Conservation (phyloP, 53 echinoderm and acorn worm genomes). For the Echinometra lucunter region DNA sequence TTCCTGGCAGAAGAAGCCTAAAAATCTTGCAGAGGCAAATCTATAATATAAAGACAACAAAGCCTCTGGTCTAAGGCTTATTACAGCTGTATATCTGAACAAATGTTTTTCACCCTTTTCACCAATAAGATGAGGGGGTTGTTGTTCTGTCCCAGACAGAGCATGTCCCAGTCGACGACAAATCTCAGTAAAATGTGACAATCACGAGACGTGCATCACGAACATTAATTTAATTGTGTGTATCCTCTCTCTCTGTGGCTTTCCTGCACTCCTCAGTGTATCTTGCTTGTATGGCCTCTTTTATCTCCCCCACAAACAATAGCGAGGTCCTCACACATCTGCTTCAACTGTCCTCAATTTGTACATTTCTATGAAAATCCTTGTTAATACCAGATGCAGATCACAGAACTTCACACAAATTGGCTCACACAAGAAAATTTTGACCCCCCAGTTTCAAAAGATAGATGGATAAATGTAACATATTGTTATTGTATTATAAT, state of each 20-base stretch:
- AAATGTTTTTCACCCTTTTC: background rate
- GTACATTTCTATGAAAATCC: background rate
- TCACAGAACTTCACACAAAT: background rate
- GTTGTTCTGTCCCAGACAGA: background rate
- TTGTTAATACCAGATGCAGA: too few species aligned
- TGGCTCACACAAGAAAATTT: too few species aligned
- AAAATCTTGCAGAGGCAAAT: background rate
- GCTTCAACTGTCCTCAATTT: background rate
- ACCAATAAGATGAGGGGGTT: background rate
- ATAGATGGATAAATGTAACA: background rate
- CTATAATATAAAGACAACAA: background rate
- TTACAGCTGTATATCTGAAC: background rate
- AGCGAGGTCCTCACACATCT: background rate
- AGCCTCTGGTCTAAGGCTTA: background rate
- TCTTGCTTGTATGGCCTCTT: background rate
- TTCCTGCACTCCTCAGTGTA: background rate
- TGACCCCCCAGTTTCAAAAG: background rate
- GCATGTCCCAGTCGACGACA: background rate
- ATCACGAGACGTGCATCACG: slow-evolving; percentile 6
- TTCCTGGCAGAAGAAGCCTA: background rate
- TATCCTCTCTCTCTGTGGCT: slow-evolving; percentile 10
- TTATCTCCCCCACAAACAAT: background rate
- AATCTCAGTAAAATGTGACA: background rate
- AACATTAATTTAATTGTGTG: background rate
- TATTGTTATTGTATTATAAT: too few species aligned